Conservation (phyloP, 2,113 vertebrate species). For the Caracal caracal region DNA sequence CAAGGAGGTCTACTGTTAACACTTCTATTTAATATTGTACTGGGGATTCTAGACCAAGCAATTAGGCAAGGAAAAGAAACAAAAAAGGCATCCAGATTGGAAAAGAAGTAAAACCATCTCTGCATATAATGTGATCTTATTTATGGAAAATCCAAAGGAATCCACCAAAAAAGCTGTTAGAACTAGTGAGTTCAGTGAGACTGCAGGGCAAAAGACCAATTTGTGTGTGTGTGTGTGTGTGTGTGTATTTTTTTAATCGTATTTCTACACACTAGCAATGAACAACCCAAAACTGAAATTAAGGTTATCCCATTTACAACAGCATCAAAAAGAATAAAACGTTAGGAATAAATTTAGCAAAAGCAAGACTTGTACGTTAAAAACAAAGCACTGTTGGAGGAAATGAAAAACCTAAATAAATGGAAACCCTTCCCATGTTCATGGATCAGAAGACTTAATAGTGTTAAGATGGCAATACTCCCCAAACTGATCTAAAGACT, state of each 20-base stretch:
- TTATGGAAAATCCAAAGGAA: not conserved
- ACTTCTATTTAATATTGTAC: not conserved
- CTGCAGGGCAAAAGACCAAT: not conserved
- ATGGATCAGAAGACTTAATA: not conserved
- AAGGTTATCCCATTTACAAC: not conserved
- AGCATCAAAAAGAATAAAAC: not conserved
- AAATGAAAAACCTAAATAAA: conserved; percentile 9
- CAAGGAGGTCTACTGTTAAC: not conserved
- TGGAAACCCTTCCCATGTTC: not conserved
- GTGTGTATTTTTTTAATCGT: not conserved
- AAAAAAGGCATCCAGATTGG: not conserved
- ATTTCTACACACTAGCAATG: not conserved
- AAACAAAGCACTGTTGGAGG: not conserved
- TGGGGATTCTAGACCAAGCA: not conserved
- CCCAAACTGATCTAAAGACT: not conserved
- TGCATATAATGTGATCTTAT: not conserved
- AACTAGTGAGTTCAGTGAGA: not conserved
- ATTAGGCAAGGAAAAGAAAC: not conserved
- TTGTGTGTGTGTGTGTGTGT: no score
- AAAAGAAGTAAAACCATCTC: not conserved
- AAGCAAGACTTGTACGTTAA: not conserved
- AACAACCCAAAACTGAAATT: conserved; percentile 21
- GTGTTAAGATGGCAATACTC: not conserved
- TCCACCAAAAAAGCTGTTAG: not conserved
- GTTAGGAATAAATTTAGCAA: not conserved